Base-by-base conservation (phyloP, 2,113 vertebrate genomes). In the Paedocypris sp. region DNA sequence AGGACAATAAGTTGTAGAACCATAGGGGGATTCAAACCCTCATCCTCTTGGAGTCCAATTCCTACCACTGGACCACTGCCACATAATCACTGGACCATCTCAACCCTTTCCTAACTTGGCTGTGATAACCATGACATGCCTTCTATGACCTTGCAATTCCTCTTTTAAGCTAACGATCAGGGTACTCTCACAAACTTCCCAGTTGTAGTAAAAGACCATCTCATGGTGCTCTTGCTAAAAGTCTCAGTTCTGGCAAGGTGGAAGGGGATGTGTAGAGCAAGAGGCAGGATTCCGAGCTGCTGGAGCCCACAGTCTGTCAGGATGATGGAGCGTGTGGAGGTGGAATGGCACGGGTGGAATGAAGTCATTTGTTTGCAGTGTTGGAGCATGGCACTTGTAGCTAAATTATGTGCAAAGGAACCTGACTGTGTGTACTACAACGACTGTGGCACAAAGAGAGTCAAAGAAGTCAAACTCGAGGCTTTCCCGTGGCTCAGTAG, bases 91-190 rank as follows among this genome's bases (percentile, higher is more conserved):
- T n/a, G n/a, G n/a, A n/a, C n/a, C n/a, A n/a, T n/a, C n/a, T n/a
- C n/a, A n/a, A n/a, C n/a, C n/a, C n/a, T n/a, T n/a, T n/a, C n/a
- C n/a, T n/a, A n/a, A n/a, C n/a, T n/a, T n/a, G n/a, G n/a, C n/a
- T n/a, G n/a, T n/a, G 26, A n/a, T 22, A n/a, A 10, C 47, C 35
- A 45, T 66, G 68, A 70, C 58, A 70, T 29, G 51, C 36, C 41
- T 61, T 70, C 66, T 54, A 70, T 66, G 50, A 50, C 62, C 57
- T 65, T 33, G 33, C 45, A 51, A 39, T 35, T 48, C 57, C 56
- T 45, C 36, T 49, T 66, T 62, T 61, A 51, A 4, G 45, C 31
- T 56, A 56, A 51, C 35, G 28, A 12, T 64, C 32, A 57, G 11
- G 23, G 39, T 22, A 23, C 5, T 28, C 43, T 33, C 53, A 59